phyloP scores from a whole-genome alignment of 2,888 invertebrate genomes.

The Platycheirus albimanus region DNA sequence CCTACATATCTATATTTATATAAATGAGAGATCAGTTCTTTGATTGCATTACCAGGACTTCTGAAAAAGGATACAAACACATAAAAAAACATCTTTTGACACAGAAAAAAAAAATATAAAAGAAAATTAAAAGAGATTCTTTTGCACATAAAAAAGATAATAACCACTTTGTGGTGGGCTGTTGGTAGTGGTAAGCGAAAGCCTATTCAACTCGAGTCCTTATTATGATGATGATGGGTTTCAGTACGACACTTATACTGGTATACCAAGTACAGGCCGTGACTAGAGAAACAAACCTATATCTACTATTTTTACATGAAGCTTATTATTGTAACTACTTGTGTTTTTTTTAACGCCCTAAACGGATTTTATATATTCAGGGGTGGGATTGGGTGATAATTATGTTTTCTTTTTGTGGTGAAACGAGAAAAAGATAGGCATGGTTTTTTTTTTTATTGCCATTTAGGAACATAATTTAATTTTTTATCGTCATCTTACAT shows the following conservation, averaged over 20 bases:
- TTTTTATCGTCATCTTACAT: constrained; percentile 57
- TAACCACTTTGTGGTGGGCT: constrained; percentile 64
- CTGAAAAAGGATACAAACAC: constrained; percentile 47
- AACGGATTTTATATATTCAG: neutral
- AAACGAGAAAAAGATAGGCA: constrained; percentile 61
- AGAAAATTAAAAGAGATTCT: constrained; percentile 69
- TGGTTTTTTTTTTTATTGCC: constrained; percentile 59
- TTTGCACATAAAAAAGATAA: constrained; percentile 72
- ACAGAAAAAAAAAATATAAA: constrained; percentile 33
- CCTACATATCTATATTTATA: neutral
- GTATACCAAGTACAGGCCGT: constrained; percentile 61
- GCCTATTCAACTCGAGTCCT: constrained; percentile 53
- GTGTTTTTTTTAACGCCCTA: constrained; percentile 27
- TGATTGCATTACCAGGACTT: constrained; percentile 47
- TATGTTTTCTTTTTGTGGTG: constrained; percentile 40
- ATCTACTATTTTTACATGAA: constrained; percentile 18
- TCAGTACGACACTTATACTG: constrained; percentile 30
- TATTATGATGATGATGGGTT: constrained; percentile 57
- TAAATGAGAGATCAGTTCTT: constrained; percentile 55
- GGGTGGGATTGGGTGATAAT: constrained; percentile 66
- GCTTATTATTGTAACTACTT: constrained; percentile 25
- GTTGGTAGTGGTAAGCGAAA: constrained; percentile 5
- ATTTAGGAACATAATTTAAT: constrained; percentile 68
- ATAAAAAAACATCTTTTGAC: constrained; percentile 33
- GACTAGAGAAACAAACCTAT: neutral